phyloP scores from a whole-genome alignment of 2,797 vertebrate genomes.

The Gambelia wislizenii region DNA sequence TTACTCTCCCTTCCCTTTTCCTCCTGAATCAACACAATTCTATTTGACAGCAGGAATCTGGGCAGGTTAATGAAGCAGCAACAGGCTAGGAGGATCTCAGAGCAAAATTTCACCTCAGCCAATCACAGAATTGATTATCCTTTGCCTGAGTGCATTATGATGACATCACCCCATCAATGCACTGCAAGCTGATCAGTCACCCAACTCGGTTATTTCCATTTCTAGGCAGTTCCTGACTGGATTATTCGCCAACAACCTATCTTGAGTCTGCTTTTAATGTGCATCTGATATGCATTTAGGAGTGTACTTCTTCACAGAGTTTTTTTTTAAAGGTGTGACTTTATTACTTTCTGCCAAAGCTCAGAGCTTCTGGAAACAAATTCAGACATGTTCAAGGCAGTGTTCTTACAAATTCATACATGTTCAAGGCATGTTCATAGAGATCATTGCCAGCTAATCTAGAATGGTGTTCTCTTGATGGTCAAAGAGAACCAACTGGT shows the following conservation, averaged over 20 bases:
- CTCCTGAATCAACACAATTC: conserved; percentile 50
- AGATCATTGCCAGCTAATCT: not conserved
- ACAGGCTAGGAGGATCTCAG: conserved; percentile 24
- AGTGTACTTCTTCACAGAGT: conserved; percentile 44
- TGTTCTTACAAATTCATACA: no score
- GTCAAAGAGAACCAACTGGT: not conserved
- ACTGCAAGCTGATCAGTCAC: conserved; percentile 32
- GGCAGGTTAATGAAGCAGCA: conserved; percentile 51
- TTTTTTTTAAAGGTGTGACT: conserved; percentile 10
- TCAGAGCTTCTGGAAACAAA: not conserved
- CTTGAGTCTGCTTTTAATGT: conserved; percentile 59
- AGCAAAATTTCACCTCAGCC: conserved; percentile 28
- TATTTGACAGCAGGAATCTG: conserved; percentile 50
- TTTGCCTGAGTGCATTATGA: conserved; percentile 32
- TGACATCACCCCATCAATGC: conserved; percentile 46
- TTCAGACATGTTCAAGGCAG: no score
- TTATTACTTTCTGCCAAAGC: not conserved
- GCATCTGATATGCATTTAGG: conserved; percentile 48
- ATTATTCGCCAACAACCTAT: conserved; percentile 67
- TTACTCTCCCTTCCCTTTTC: conserved; percentile 22
- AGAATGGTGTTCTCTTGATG: not conserved
- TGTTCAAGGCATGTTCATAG: not conserved
- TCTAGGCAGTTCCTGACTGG: conserved; percentile 57
- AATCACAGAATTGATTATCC: conserved; percentile 32
- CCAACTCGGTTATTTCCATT: conserved; percentile 38